Conservation (phyloP, 2,888 invertebrate genomes). For the Lepidochrysops patricia region DNA sequence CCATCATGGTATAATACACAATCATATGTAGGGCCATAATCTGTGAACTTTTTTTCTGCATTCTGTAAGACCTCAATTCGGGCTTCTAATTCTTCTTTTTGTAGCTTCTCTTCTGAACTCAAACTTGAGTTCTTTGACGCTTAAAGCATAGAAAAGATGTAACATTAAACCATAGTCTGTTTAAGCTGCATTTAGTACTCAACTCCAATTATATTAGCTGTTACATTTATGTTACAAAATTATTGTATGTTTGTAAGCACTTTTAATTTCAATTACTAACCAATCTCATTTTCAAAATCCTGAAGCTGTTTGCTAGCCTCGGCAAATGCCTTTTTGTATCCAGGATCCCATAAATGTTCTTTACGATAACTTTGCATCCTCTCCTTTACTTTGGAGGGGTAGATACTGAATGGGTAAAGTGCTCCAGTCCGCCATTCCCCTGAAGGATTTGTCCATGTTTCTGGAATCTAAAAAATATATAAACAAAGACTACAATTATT, state of each 20-base stretch:
- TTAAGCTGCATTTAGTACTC: no score
- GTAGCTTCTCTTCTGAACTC: constrained; percentile 82
- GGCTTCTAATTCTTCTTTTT: constrained; percentile 92
- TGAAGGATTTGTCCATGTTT: constrained; percentile 86
- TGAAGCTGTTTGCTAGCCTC: constrained; percentile 83
- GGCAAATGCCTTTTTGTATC: constrained; percentile 85
- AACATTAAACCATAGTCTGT: no score
- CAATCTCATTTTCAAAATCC: constrained; percentile 82
- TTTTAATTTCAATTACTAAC: constrained; percentile 38
- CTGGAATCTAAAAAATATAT: constrained; percentile 78
- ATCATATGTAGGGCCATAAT: constrained; percentile 93
- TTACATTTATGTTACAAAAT: no score
- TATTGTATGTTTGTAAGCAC: no score
- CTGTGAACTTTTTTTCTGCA: constrained; percentile 90
- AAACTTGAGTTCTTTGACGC: constrained; percentile 62
- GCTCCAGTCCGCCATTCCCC: constrained; percentile 91
- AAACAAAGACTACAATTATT: no score
- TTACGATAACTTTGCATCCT: constrained; percentile 86
- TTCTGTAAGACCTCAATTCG: constrained; percentile 86
- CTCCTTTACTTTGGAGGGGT: constrained; percentile 88
- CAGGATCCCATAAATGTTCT: constrained; percentile 88
- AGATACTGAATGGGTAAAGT: constrained; percentile 89
- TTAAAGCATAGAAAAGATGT: constrained; percentile 22
- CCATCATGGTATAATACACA: constrained; percentile 96
- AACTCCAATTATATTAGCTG: no score